Base-by-base conservation (phyloP, 2,888 invertebrate genomes). In the Andrena bucephala region DNA sequence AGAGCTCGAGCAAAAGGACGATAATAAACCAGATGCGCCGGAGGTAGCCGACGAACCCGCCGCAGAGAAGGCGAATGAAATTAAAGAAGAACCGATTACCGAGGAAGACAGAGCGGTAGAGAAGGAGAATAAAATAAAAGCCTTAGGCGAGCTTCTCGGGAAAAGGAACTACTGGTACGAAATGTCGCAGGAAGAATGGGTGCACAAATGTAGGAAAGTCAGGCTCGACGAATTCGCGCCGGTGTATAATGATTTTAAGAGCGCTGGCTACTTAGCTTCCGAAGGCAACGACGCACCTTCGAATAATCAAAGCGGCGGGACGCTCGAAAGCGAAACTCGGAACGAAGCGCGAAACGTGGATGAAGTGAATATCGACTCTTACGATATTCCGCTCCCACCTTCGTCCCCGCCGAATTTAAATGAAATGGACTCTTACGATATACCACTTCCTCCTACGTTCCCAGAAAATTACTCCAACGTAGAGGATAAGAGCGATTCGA, bases 161-260 rank as follows among this genome's bases (percentile, higher is more conserved):
- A 92, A 95, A 94, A 91, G 94, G 93, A 88, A 95, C 93, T 91
- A 94, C 93, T 85, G 95, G 95, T 95, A 95, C 89, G 96, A 96
- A 91, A 96, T 97, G 95, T 95, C 96, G 0, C 97, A 97, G 94
- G 96, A 97, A 91, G 97, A 97, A 93, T 97, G 97, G 96, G 95
- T 97, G 7, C 95, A 96, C 83, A 96, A 97, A 90, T 96, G 97
- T 92, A 95, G 98, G 85, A 94, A 94, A 71, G 96, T 97, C 91
- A 95, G 98, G 85, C 94, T 95, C 31, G 91, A 95, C 0, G 98
- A 98, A 93, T 98, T 98, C 94, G 98, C 97, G 0, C 98, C 98
- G 16, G 77, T 84, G 36, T 93, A 93, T 77, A 83, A 90, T 33
- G 91, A 92, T 74, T 92, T 92, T 62, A 85, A 87, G 8, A 89